These are phyloP conservation scores for Parotia lawesii DNA, from an alignment of 2,113 vertebrate species.

Conservation along the genomic window DNA sequence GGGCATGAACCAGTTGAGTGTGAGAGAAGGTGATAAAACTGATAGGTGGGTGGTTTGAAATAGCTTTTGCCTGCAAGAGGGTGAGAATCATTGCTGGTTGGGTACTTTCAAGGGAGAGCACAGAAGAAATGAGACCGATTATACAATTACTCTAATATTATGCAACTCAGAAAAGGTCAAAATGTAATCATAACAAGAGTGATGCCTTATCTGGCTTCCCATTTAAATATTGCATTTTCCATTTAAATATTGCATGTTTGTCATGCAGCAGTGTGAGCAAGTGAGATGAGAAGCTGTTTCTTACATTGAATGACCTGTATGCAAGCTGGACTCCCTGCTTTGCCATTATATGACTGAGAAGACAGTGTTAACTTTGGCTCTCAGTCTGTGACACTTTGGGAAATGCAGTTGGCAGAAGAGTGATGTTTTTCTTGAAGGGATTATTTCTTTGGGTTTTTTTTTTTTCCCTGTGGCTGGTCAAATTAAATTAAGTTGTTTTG, in stretches of 20 bases:
- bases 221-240: conserved; percentile 36
- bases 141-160: conserved; percentile 41
- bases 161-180: conserved; percentile 48
- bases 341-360: background rate
- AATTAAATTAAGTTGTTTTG: conserved; percentile 60
- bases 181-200: conserved; percentile 26
- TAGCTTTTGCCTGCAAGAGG: background rate
- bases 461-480: background rate
- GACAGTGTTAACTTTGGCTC: conserved; percentile 10
- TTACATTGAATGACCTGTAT: background rate
- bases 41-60: background rate
- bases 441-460: conserved; percentile 8
- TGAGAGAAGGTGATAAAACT: background rate
- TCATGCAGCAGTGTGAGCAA: background rate
- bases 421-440: conserved; percentile 49
- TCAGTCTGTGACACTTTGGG: background rate
- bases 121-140: background rate
- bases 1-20: background rate
- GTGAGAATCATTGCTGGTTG: background rate
- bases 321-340: background rate
- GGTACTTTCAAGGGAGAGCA: background rate
- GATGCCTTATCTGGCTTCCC: conserved; percentile 9
- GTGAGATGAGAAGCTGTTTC: background rate
- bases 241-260: conserved; percentile 24
- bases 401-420: conserved; percentile 31